Evolutionary conservation across 2,797 vertebrate species (phyloP), one percentile per base, ranked within the genome.

Genomic region (Protonibea diacanthus): DNA sequence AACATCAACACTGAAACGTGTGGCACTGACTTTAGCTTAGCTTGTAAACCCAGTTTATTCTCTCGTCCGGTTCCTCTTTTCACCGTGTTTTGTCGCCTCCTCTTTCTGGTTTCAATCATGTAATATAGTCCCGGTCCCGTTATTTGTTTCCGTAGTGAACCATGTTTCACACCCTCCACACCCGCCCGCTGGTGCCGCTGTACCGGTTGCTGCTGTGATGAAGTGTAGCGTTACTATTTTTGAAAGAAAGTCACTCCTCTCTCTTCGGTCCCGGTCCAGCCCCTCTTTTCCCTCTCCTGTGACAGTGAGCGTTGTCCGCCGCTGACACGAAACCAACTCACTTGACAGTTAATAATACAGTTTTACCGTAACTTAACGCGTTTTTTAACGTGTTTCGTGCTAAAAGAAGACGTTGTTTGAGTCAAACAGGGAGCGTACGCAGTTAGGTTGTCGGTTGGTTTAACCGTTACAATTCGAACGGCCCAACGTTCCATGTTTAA

Each of bases 201-300:
- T 58, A 66, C 81, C 75, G 79, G 78, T 21, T 29, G 56, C 40
- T 47, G 71, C 74, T 29, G 74, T 57, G 75, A 66, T 82, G 77
- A 80, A 80, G 71, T 52, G 74, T 60, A 38, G 33, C 33, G 33
- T 38, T 38, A 86, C 84, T 87, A 79, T 84, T 83, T 87, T 90
- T 86, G 84, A 92, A 88, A 82, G 83, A 82, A 80, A 92, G 91
- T 90, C 89, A 87, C 91, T 93, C 92, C 89, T 86, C 88, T 86
- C 88, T 75, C 70, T 44, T 21, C 48, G 29, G 67, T 58, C 62
- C 56, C 18, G 68, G 66, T 52, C 78, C 44, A 62, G 82, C 65
- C 78, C 89, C 87, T 70, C 29, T 29, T 29, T 29, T 6, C 33
- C 33, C 78, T 3, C 25, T 27, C 64, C 83, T 66, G 42, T 68